Base-by-base conservation (phyloP, 92 coral and sea anemone species). In the Epizoanthus stellaris region DNA sequence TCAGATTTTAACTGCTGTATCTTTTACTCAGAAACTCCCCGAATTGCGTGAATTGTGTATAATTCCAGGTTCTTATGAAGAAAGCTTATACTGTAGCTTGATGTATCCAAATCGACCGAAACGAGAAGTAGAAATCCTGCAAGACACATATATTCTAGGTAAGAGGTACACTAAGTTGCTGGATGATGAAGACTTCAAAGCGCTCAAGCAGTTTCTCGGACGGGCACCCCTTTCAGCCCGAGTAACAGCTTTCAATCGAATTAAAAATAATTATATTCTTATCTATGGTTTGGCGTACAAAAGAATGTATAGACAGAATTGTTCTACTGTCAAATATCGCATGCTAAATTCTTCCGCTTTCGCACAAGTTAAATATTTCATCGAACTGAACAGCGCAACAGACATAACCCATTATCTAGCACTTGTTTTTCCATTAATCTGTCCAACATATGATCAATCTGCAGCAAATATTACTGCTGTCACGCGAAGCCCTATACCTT, bases 11-110 rank as follows among this genome's bases (percentile, higher is more conserved):
- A 36, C 67, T 40, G 91, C 94, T 10, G 87, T 90, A 23, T 63
- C 88, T 6, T 83, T 82, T 25, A 62, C 71, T 16, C 90, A 90
- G 30, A 90, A 87, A 60, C 67, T 87, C 40, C 93, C 91, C 1
- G 88, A 86, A 58, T 70, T 84, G 14, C 68, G 77, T 17, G 80
- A 86, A 60, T 70, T 43, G 23, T 90, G 92, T 52, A 75, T 90
- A 43, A 16, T 49, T 1, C 87, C 87, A 4, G 85, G 64, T 14
- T 25, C 88, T 17, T 70, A 34, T 9, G 89, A 72, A 80, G 89
- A 90, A 67, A 49, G 17, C 8, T 23, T 90, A 39, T 89, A 85
- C 59, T 75, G 52, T n/a, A 58, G 60, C 13, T 76, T 90, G 66
- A 45, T 69, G 4, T 17, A 81, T 86, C 76, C 90, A 17, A 59